These are phyloP conservation scores for Ochropleura plecta DNA, from an alignment of 2,888 invertebrate species.

Conservation along the genomic window DNA sequence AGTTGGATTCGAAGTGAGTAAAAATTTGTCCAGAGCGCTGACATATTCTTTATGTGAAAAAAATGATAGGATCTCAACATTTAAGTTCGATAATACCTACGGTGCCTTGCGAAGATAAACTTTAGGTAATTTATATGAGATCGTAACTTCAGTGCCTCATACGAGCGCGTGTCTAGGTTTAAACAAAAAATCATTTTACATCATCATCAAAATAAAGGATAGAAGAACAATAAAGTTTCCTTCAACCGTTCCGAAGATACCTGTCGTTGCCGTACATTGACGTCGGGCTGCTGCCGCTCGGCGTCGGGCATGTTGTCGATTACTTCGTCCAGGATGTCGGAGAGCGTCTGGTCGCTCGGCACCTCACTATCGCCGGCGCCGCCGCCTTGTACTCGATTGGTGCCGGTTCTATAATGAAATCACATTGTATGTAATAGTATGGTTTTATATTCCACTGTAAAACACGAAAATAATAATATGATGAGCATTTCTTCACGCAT, in stretches of 20 bases:
- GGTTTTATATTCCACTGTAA: not conserved
- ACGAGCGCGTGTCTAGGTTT: conserved; percentile 21
- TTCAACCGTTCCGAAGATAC: conserved; percentile 42
- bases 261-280: conserved; percentile 72
- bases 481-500: not conserved
- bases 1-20: not conserved
- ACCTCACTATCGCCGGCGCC: conserved; percentile 82
- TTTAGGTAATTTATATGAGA: conserved; percentile 4
- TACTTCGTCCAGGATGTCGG: conserved; percentile 96
- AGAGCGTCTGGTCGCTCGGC: conserved; percentile 93
- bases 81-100: conserved; percentile 27
- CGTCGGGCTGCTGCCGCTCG: conserved; percentile 80
- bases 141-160: conserved; percentile 3
- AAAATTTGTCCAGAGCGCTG: not conserved
- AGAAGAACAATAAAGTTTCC: not conserved
- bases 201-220: conserved; percentile 5
- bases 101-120: conserved; percentile 9
- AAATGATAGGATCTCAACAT: not conserved
- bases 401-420: conserved; percentile 76
- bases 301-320: conserved; percentile 95
- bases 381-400: conserved; percentile 77
- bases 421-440: not conserved
- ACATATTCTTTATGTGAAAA: not conserved
- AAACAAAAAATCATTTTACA: conserved; percentile 26
- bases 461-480: not conserved